These are phyloP conservation scores for Polypedilum pembai DNA, from an alignment of 1,140 invertebrate genomes.

Conservation along the genomic window DNA sequence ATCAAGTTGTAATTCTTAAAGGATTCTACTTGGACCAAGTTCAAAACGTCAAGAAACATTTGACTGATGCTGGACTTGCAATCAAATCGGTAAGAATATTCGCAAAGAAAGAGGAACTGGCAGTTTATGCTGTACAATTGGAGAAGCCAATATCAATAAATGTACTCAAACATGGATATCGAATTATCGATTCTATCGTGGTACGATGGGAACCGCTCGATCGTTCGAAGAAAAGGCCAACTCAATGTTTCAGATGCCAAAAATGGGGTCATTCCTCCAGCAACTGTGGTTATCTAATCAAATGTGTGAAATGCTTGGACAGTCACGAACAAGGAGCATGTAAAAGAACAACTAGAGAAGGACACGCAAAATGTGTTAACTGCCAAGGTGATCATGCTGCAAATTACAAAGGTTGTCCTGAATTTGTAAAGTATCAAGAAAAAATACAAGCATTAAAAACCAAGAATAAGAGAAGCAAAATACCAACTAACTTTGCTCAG, in stretches of 20 bases:
- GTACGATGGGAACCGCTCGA: background rate
- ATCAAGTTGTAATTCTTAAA: too few relatives aligned
- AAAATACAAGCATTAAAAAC: background rate
- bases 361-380: background rate
- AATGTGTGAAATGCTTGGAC: background rate
- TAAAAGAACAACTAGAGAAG: background rate
- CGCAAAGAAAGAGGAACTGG: too few relatives aligned
- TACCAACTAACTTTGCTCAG: too few relatives aligned
- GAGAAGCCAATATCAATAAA: too few relatives aligned
- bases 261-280: background rate
- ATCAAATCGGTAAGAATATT: too few relatives aligned
- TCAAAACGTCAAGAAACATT: too few relatives aligned
- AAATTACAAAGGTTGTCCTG: background rate
- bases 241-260: background rate
- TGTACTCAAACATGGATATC: background rate
- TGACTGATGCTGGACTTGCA: too few relatives aligned
- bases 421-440: background rate
- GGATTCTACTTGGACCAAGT: too few relatives aligned
- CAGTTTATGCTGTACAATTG: too few relatives aligned
- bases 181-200: background rate
- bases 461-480: constrained; percentile 14
- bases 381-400: background rate
- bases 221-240: background rate
- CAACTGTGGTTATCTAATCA: background rate
- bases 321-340: background rate